phyloP scores from a whole-genome alignment of 2,888 invertebrate species.

The Spatulosminthurus flaviceps region DNA sequence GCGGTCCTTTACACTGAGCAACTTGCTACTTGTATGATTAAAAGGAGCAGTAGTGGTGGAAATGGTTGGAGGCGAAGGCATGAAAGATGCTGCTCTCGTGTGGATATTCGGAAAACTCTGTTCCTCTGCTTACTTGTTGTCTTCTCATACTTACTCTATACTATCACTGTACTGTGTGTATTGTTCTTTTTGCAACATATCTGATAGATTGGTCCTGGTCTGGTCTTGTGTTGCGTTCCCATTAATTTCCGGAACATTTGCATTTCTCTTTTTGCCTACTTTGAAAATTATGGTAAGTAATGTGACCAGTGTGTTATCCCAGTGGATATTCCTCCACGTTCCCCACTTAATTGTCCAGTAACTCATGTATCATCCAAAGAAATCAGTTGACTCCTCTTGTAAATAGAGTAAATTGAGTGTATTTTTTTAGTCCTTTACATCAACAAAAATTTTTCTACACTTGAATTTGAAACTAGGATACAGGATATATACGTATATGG shows the following conservation, averaged over 20 bases:
- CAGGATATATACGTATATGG: constrained; percentile 21
- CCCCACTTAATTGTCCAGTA: constrained; percentile 5
- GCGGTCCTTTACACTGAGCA: too few relatives aligned
- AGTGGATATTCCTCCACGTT: constrained; percentile 23
- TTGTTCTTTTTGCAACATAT: constrained; percentile 14
- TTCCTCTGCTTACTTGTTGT: constrained; percentile 15
- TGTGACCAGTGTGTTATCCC: neutral
- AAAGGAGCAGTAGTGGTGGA: neutral
- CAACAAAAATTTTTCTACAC: neutral
- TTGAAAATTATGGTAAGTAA: constrained; percentile 27
- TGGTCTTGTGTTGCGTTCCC: constrained; percentile 23
- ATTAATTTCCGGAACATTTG: constrained; percentile 25
- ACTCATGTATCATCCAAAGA: neutral
- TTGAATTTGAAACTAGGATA: constrained; percentile 21
- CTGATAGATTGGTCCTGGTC: constrained; percentile 14
- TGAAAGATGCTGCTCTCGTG: constrained; percentile 18
- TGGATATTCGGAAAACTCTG: constrained; percentile 16
- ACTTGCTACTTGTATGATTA: neutral
- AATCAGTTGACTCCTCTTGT: neutral
- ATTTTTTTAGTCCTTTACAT: constrained; percentile 14
- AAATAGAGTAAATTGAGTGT: neutral
- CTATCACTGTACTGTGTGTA: neutral
- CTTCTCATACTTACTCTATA: constrained; percentile 9
- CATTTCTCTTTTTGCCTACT: constrained; percentile 25
- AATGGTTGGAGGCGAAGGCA: neutral